These are phyloP conservation scores for Cottus gobio DNA, from an alignment of 2,113 vertebrate species.

Conservation along the genomic window DNA sequence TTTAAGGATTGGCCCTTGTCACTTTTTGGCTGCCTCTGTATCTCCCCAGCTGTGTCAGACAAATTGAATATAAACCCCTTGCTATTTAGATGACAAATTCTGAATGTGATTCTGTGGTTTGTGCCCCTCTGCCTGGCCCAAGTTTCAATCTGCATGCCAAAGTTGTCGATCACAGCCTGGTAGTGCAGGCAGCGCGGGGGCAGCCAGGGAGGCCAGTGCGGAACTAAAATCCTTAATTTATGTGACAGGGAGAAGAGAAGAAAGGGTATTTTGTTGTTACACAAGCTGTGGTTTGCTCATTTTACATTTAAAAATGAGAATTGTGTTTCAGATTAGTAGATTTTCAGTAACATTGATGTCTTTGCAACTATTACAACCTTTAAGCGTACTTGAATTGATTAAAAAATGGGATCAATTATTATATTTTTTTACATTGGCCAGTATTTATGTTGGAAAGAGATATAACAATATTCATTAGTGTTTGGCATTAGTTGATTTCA, in stretches of 20 bases:
- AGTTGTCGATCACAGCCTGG: constrained; percentile 74
- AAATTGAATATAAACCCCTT: constrained; percentile 79
- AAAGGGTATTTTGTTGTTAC: constrained; percentile 26
- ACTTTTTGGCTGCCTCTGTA: constrained; percentile 74
- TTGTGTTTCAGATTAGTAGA: constrained; percentile 21
- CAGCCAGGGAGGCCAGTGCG: constrained; percentile 54
- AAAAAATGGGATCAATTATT: neutral
- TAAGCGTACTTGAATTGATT: constrained; percentile 1
- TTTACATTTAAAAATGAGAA: constrained; percentile 29
- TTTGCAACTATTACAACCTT: neutral
- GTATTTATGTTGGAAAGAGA: constrained; percentile 9
- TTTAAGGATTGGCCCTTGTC: constrained; percentile 73
- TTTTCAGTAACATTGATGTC: constrained; percentile 16
- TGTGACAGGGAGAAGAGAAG: constrained; percentile 43
- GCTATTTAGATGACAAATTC: constrained; percentile 81
- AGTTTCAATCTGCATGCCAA: constrained; percentile 68
- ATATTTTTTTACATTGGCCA: neutral
- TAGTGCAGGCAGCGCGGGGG: constrained; percentile 44
- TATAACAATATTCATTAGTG: neutral
- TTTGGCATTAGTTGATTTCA: neutral
- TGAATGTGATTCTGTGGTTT: constrained; percentile 69
- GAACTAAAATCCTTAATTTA: constrained; percentile 64
- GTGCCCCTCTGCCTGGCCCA: constrained; percentile 60
- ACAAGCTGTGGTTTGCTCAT: constrained; percentile 27
- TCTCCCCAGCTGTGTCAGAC: constrained; percentile 58